A percentile compares a stretch with the other conserved stretches of the same genome.
Evolutionary conservation across 2,113 vertebrate genomes (phyloP).

Genomic region (Pomatorhinus ruficollis): DNA sequence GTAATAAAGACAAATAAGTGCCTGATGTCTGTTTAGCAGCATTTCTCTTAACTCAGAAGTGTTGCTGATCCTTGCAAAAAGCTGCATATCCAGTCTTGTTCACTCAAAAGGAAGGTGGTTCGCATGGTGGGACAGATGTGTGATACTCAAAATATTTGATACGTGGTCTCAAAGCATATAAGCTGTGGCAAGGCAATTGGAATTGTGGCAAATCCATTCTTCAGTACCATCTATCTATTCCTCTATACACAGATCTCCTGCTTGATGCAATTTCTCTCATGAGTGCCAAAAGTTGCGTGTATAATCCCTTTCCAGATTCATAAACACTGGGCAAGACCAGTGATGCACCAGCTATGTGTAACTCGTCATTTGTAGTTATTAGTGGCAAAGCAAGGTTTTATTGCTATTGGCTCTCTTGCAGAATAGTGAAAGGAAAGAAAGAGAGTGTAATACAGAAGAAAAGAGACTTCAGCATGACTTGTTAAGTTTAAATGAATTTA

Average conservation of each 20-base stretch:
- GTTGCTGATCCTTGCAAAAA: neutral
- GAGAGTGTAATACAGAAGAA: neutral
- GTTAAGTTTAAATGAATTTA: neutral
- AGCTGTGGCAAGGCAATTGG: neutral
- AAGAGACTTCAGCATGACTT: neutral
- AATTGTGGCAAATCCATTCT: neutral
- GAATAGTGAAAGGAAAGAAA: neutral
- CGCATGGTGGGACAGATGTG: neutral
- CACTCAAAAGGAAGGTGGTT: neutral
- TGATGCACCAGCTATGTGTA: neutral
- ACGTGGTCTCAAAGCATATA: neutral
- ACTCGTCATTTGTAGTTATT: neutral
- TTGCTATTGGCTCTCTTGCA: neutral
- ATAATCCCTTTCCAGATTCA: neutral
- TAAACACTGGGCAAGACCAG: neutral
- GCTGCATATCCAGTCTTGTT: neutral
- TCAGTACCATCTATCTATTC: neutral
- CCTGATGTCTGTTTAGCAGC: neutral
- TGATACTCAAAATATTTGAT: neutral
- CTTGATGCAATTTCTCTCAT: neutral
- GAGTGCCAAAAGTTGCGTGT: accelerated
- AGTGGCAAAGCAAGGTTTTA: neutral
- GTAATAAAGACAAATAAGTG: neutral
- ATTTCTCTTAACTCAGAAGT: neutral
- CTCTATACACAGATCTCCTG: neutral